phyloP scores from a whole-genome alignment of 2,888 invertebrate species.

The Hydrotaea diabolus region DNA sequence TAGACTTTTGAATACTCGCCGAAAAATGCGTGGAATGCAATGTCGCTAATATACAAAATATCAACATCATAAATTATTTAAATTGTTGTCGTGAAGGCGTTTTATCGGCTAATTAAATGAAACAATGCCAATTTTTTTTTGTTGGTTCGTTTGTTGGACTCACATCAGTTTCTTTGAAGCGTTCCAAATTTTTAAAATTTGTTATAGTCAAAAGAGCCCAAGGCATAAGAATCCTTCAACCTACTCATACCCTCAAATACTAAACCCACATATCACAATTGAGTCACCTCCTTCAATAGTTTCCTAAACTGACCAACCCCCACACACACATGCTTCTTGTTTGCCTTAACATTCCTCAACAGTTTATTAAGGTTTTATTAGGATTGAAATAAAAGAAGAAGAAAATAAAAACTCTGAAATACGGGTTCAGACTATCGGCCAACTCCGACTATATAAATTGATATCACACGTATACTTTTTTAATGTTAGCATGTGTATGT shows the following conservation, averaged over 20 bases:
- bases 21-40: conserved; percentile 55
- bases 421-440: conserved; percentile 19
- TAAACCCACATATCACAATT: not conserved
- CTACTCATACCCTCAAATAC: not conserved
- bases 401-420: not conserved
- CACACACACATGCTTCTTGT: not conserved
- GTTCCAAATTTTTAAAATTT: not conserved
- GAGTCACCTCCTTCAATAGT: not conserved
- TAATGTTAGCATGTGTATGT: not conserved
- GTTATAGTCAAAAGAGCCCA: not conserved
- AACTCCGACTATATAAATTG: conserved; percentile 19
- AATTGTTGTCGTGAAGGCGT: conserved; percentile 49
- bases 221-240: too few species aligned
- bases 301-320: not conserved
- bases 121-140: conserved; percentile 30
- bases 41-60: conserved; percentile 46
- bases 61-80: conserved; percentile 47
- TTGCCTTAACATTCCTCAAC: conserved; percentile 4
- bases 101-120: conserved; percentile 37
- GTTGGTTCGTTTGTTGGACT: not conserved
- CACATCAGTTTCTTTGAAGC: not conserved
- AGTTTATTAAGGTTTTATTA: conserved; percentile 5
- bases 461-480: conserved; percentile 36
- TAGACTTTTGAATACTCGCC: not conserved
- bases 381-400: not conserved